Conservation (phyloP, 2,797 vertebrate species). For the Pseudochaenichthys georgianus region DNA sequence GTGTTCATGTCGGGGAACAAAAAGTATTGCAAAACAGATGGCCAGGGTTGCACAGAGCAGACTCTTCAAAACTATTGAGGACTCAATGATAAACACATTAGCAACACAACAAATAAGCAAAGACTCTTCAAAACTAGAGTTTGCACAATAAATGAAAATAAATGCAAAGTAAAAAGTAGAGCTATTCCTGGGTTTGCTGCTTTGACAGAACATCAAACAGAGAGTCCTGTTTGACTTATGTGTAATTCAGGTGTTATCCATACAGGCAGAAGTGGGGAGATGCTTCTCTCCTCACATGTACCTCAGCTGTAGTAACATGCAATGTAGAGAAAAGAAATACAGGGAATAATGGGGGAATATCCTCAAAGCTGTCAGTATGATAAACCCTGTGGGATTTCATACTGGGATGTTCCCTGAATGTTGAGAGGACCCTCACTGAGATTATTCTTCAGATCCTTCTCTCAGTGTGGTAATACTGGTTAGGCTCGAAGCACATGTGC, state of each 20-base stretch:
- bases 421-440: slow-evolving; percentile 11
- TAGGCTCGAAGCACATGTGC: slow-evolving; percentile 8
- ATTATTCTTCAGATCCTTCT: slow-evolving; percentile 35
- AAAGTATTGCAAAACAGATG: slow-evolving; percentile 66
- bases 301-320: slow-evolving; percentile 9
- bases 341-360: slow-evolving; percentile 16
- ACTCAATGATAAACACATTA: slow-evolving; percentile 7
- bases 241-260: slow-evolving; percentile 9
- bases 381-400: slow-evolving; percentile 30
- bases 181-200: slow-evolving; percentile 5
- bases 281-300: not conserved
- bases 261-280: slow-evolving; percentile 6
- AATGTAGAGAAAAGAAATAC: slow-evolving; percentile 11
- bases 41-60: slow-evolving; percentile 37
- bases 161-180: not conserved
- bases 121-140: too few relatives aligned
- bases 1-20: slow-evolving; percentile 45
- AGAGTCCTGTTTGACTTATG: not conserved
- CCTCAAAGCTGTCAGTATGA: slow-evolving; percentile 20
- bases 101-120: not conserved
- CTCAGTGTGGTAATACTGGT: slow-evolving; percentile 20
- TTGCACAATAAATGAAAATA: too few relatives aligned
- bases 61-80: slow-evolving; percentile 16
- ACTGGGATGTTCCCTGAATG: slow-evolving; percentile 11
- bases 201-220: slow-evolving; percentile 12